Conservation (phyloP, 30 jellyfish, hydroid and myxozoan genomes). For the Hydractinia symbiolongicarpus region DNA sequence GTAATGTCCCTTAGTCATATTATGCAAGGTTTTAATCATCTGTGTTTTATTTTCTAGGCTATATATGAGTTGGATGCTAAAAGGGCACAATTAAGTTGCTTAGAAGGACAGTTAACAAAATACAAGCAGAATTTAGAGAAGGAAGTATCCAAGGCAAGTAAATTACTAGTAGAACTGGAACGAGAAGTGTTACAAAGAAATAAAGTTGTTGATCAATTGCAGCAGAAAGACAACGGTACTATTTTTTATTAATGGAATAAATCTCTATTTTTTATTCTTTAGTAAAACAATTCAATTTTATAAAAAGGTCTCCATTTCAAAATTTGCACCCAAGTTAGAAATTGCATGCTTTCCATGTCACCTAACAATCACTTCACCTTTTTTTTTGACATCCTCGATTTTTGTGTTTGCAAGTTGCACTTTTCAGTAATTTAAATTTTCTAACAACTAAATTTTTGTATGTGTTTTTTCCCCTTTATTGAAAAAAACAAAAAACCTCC, state of each 20-base stretch:
- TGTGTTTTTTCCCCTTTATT: too few relatives aligned
- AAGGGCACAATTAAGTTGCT: constrained; percentile 51
- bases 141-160: background rate
- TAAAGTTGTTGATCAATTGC: constrained; percentile 9
- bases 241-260: too few relatives aligned
- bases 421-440: too few relatives aligned
- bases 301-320: background rate
- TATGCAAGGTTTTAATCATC: background rate
- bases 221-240: constrained; percentile 35
- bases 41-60: constrained; percentile 14
- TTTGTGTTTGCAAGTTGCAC: too few relatives aligned
- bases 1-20: too few relatives aligned
- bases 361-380: too few relatives aligned
- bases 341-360: too few relatives aligned
- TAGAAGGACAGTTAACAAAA: constrained; percentile 55
- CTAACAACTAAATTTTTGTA: too few relatives aligned
- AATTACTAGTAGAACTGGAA: constrained; percentile 1
- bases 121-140: constrained; percentile 9
- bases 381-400: too few relatives aligned
- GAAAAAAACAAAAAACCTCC: too few relatives aligned
- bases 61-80: constrained; percentile 70
- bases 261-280: background rate
- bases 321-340: too few relatives aligned
- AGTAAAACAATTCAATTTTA: background rate
- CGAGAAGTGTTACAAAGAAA: background rate